Conservation (phyloP, 1,140 invertebrate genomes). For the Drosophila insularis region DNA sequence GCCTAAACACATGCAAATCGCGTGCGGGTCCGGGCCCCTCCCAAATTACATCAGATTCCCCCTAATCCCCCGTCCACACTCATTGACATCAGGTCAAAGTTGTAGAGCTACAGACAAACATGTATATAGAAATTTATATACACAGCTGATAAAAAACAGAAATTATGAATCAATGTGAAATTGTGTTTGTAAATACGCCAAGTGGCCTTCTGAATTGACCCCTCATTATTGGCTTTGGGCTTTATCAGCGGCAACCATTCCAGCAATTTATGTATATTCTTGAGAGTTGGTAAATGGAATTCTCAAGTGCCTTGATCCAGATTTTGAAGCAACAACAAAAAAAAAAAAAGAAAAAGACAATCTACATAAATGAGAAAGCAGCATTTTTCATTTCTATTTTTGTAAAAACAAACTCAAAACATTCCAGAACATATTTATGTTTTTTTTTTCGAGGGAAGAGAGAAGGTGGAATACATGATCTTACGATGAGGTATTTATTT, state of each 20-base stretch:
- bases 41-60: constrained; percentile 58
- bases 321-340: not conserved
- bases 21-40: constrained; percentile 47
- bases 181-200: constrained; percentile 4
- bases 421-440: constrained; percentile 27
- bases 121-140: constrained; percentile 59
- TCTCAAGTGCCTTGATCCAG: constrained; percentile 67
- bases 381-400: constrained; percentile 55
- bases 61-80: constrained; percentile 2
- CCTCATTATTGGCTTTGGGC: constrained; percentile 59
- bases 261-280: constrained; percentile 45
- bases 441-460: constrained; percentile 7
- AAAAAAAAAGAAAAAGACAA: constrained; percentile 14
- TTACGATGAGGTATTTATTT: constrained; percentile 35
- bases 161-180: constrained; percentile 72
- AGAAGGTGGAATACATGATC: not conserved
- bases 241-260: constrained; percentile 53
- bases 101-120: constrained; percentile 31
- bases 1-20: constrained; percentile 72
- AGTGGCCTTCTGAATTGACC: constrained; percentile 30
- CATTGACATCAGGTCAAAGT: constrained; percentile 52
- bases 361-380: constrained; percentile 20
- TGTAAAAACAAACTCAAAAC: constrained; percentile 25
- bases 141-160: constrained; percentile 13
- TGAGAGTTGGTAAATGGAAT: constrained; percentile 28